Base-by-base conservation (phyloP, 2,113 vertebrate genomes). In the Poeciliopsis prolifica region DNA sequence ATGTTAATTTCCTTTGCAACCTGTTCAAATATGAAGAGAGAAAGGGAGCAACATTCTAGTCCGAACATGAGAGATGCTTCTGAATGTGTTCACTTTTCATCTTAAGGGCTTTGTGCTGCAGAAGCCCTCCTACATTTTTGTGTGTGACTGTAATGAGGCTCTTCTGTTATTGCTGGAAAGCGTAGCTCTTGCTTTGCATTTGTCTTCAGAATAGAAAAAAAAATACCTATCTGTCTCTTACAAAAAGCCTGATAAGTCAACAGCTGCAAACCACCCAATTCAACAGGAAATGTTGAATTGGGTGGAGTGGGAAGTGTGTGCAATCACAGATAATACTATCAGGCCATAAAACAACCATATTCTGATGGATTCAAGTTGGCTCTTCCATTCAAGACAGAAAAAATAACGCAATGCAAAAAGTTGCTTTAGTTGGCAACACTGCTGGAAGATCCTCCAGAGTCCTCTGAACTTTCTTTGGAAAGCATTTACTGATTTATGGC, bases 311-410 rank as follows among this genome's bases (percentile, higher is more conserved):
- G 87, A 88, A 81, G 33, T 62, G 51, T 83, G 68, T 93, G 89
- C 69, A 72, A 67, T 67, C 29, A 54, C 3, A 90, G 87, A 93
- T 93, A 93, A 86, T 64, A 30, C 19, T 72, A 51, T 78, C 51
- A 77, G 29, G 51, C 19, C 17, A 73, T 77, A 15, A 68, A 44
- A 73, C 65, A 68, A 71, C 58, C 69, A 66, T 61, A 13, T 81
- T 85, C 71, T 12, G 64, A 70, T 74, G 31, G 63, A 54, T 66
- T 65, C 0, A 6, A 40, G 29, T 1, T 7, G 10, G 40, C 68
- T 3, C 19, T 0, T 66, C 65, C 61, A 83, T 48, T 30, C 51
- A 44, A 24, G 51, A 42, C 35, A 44, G 1, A 60, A 31, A 65
- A 68, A 14, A 28, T 9, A 40, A 17, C 31, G 10, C 12, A 9